Evolutionary conservation across 2,888 invertebrate species (phyloP), one percentile per base, ranked within the genome.

Genomic region (Hypercompe scribonia): DNA sequence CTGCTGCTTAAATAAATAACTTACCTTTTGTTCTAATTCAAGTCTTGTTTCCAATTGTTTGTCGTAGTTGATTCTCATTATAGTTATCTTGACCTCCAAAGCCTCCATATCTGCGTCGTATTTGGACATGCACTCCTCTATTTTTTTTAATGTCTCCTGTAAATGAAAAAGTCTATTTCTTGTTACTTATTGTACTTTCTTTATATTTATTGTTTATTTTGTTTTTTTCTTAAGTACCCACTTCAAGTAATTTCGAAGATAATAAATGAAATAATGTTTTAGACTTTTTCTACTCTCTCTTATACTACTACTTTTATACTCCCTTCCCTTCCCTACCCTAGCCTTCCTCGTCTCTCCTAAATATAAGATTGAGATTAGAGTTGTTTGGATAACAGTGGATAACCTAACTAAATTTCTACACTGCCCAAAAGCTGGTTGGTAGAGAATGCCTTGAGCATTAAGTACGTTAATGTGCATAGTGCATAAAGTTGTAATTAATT

Each of bases 11-110:
- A 13, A 21, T 1, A 2, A 39, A 36, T 36, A 46, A 42, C 31
- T 46, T 68, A 68, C 68, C 68, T 28, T 68, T 39, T 68, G 39
- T 68, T 58, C 61, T 28, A 68, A n/a, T 28, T 31, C 31, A 28
- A 61, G 28, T 39, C 61, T 68, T 50, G 2, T 28, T 39, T 68
- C 68, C 39, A 24, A 11, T n/a, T 68, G 39, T 61, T 58, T 61
- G 61, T 68, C 68, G 24, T 68, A 68, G 7, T 68, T 58, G 39
- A 68, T 21, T 39, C 39, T n/a, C 39, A 61, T 61, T 39, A 31
- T 7, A 24, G 68, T 58, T 39, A 68, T 68, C 5, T 68, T 68
- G 0, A 39, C 18, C 11, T 68, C 68, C 21, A 61, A 61, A 11
- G 4, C 18, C 5, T 69, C 69, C 21, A 69, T 42, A 31, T 69